Percentiles rank a stretch among this genome's conserved stretches.
phyloP scores from a whole-genome alignment of 1,140 invertebrate species.

The Trichonephila inaurata region DNA sequence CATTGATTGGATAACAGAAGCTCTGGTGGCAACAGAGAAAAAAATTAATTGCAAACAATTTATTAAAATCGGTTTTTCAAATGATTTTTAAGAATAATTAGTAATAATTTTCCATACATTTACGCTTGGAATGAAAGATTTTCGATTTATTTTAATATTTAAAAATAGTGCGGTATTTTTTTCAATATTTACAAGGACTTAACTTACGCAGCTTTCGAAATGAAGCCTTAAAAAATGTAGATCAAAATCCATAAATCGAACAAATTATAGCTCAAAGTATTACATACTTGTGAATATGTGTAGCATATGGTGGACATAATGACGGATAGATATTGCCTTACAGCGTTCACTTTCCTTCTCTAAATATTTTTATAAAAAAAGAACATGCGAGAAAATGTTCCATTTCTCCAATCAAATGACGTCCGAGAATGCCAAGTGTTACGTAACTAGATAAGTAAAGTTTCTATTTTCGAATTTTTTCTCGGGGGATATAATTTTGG shows the following conservation, averaged over 20 bases:
- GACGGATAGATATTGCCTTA: background rate
- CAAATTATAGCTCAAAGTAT: constrained; percentile 23
- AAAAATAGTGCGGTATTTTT: background rate
- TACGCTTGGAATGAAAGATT: background rate
- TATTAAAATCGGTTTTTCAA: background rate
- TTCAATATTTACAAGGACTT: background rate
- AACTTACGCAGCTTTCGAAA: background rate
- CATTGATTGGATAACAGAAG: constrained; percentile 64
- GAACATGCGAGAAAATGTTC: background rate
- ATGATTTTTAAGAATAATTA: background rate
- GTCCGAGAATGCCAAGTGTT: background rate
- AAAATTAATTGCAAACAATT: background rate
- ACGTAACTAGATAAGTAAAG: background rate
- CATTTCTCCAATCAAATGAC: background rate
- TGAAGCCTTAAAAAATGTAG: background rate
- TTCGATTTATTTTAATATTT: too few species aligned
- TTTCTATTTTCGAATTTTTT: too few species aligned
- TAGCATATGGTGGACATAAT: background rate
- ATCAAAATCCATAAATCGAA: constrained; percentile 4
- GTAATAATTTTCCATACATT: background rate
- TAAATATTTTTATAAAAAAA: constrained; percentile 26
- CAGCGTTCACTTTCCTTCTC: background rate
- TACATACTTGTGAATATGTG: background rate
- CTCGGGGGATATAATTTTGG: background rate
- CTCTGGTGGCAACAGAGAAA: constrained; percentile 65